Evolutionary conservation across 1,140 invertebrate genomes (phyloP).

Genomic region (Chrysoperla carnea): DNA sequence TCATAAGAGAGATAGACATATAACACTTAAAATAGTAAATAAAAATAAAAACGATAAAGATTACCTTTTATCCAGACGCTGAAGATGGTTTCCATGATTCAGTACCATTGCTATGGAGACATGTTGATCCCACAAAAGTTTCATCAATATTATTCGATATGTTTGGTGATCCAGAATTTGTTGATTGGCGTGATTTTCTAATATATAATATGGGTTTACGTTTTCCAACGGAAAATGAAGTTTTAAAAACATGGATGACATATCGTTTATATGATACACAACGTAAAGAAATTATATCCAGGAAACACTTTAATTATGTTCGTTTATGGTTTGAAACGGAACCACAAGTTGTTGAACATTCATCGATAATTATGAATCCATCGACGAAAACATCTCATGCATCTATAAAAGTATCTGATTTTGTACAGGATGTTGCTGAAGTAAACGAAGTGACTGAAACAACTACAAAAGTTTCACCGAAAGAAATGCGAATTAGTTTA

Average conservation of each 20-base stretch:
- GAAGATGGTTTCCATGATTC: slow-evolving; percentile 23
- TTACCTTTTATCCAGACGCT: slow-evolving; percentile 26
- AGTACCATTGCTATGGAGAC: slow-evolving; percentile 30
- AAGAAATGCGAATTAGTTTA: neutral
- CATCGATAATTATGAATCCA: neutral
- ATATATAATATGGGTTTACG: slow-evolving; percentile 31
- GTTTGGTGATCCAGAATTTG: slow-evolving; percentile 27
- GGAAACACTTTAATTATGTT: slow-evolving; percentile 19
- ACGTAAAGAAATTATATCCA: slow-evolving; percentile 20
- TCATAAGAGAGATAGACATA: too few relatives aligned
- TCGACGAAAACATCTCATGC: too few relatives aligned
- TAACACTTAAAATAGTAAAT: too few relatives aligned
- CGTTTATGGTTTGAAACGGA: neutral
- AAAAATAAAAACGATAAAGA: too few relatives aligned
- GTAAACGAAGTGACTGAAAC: too few relatives aligned
- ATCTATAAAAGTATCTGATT: too few relatives aligned
- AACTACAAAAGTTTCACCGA: too few relatives aligned
- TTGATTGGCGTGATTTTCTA: slow-evolving; percentile 43
- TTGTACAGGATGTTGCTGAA: too few relatives aligned
- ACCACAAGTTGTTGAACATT: neutral
- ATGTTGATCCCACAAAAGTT: slow-evolving; percentile 25
- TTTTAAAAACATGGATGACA: slow-evolving; percentile 24
- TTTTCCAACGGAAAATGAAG: slow-evolving; percentile 28
- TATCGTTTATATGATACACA: slow-evolving; percentile 26
- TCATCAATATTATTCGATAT: slow-evolving; percentile 23